Base-by-base conservation (phyloP, 2,888 invertebrate genomes). In the Calliopum simillimum region DNA sequence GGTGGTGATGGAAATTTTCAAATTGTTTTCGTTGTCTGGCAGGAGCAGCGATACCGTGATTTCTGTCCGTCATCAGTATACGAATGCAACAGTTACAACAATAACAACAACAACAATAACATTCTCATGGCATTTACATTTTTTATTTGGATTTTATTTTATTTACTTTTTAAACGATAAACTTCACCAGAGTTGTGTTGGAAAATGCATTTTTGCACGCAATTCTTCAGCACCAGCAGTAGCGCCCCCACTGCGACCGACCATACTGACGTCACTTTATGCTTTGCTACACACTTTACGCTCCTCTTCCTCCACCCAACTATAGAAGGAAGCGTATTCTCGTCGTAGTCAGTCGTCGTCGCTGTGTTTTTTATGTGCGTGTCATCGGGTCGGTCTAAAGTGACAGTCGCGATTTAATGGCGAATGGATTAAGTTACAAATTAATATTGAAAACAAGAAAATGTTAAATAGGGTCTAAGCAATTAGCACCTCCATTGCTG, bases 321-420 rank as follows among this genome's bases (percentile, higher is more conserved):
- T 33, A 8, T 8, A 44, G 43, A 43, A 19, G 43, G 33, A 6
- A 21, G 33, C 33, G 33, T 33, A 74, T 70, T 72, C 75, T 72
- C 16, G 16, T 5, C 53, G 53, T 19, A 53, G 16, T n/a, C 16
- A n/a, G 23, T 23, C 55, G 21, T 12, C 25, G 43, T 14, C 19
- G 44, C 59, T 16, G 59, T 47, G 53, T 65, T 67, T 73, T 67
- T 73, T 78, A 75, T 82, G 84, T 83, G 83, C 83, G 83, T 83
- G 83, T 84, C 83, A 84, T 84, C 84, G 81, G 81, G 79, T 82
- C 79, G 84, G 80, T 80, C 79, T 82, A 79, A 83, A 84, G 82
- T 83, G 83, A 82, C 83, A 84, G 81, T 83, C 81, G 81, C 83
- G 83, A 83, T 84, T 83, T 84, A 84, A 84, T 83, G 83, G 82